Evolutionary conservation across 2,888 invertebrate species (phyloP), one percentile per base, ranked within the genome.

Genomic region (Athalia circularis): DNA sequence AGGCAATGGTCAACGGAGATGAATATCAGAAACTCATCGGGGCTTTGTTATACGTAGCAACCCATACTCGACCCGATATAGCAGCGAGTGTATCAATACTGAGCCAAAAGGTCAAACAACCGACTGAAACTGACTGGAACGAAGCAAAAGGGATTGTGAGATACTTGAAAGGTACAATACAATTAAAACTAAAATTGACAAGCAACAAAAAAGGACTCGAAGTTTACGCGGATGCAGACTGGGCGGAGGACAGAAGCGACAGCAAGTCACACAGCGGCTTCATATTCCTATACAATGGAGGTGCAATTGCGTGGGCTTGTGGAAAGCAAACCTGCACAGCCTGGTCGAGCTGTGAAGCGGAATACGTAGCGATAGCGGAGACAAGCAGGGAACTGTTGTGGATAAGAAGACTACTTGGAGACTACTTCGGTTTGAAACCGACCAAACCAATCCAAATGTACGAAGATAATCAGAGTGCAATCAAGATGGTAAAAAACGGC

Each of bases 131-230:
- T 0, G 80, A 81, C 59, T 83, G 80, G 80, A 80, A 67, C 5
- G 83, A 80, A 45, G 77, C 70, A 3, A 82, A 83, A 65, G 72
- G 82, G 47, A 48, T 83, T n/a, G 64, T 68, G 0, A 77, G 80
- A 47, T 85, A 84, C 77, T 45, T 83, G 4, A 81, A 82, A 15
- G 80, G 81, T 6, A 83, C 82, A 9, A 79, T 29, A 64, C 8
- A 81, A 9, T 72, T 74, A 4, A 76, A 79, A 65, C 43, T 82
- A 29, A 77, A 67, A 43, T 54, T 80, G 3, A n/a, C 61, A 9
- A 61, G 9, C 15, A 79, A 61, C 61, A 11, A 11, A 45, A 54
- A 54, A 54, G 65, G 67, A 7, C 78, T 79, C 11, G 52, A 62
- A 45, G 77, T n/a, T 0, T 79, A 61, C 9, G 54, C 79, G 3